Conservation (phyloP, 2,888 invertebrate genomes). For the Dendrolimus houi region DNA sequence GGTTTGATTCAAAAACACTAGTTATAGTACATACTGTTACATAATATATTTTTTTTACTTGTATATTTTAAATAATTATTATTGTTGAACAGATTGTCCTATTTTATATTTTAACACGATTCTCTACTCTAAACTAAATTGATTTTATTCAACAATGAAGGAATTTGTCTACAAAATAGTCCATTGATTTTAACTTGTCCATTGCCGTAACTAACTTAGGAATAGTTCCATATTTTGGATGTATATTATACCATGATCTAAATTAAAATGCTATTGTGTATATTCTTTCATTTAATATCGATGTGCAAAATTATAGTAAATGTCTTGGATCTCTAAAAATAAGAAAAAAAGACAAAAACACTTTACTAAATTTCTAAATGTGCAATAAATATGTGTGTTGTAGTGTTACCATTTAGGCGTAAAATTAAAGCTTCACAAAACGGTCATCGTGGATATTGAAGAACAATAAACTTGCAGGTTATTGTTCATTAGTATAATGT, state of each 20-base stretch:
- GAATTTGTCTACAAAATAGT: constrained; percentile 48
- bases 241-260: constrained; percentile 70
- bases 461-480: constrained; percentile 21
- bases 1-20: constrained; percentile 42
- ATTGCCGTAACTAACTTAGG: constrained; percentile 72
- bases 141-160: constrained; percentile 42
- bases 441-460: constrained; percentile 30
- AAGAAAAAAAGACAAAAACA: constrained; percentile 74
- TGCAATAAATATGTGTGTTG: constrained; percentile 78
- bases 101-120: constrained; percentile 68
- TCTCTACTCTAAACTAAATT: constrained; percentile 42
- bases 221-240: constrained; percentile 74
- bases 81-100: constrained; percentile 64
- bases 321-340: constrained; percentile 76
- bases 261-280: constrained; percentile 72
- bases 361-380: constrained; percentile 76
- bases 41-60: constrained; percentile 72
- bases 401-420: constrained; percentile 75
- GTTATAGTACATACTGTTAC: constrained; percentile 57
- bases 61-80: constrained; percentile 71
- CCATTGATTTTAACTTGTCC: constrained; percentile 66
- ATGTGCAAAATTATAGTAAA: constrained; percentile 76
- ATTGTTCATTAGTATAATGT: constrained; percentile 31
- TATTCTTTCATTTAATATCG: constrained; percentile 70
- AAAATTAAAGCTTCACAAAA: constrained; percentile 56